Percentiles rank a stretch among this genome's conserved stretches.
phyloP scores from a whole-genome alignment of 2,888 invertebrate genomes.

The Lathronympha strigana region DNA sequence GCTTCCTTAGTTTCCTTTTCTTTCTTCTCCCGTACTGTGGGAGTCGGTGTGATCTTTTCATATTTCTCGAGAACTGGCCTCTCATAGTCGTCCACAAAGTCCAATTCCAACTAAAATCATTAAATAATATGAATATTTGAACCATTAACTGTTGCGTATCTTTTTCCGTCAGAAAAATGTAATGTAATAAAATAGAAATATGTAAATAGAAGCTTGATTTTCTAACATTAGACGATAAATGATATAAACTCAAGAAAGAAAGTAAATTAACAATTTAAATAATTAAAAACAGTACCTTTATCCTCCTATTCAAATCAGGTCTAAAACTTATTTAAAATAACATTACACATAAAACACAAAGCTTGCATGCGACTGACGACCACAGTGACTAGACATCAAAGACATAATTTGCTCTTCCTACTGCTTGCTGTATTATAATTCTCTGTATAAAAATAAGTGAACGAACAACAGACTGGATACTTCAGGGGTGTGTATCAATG shows the following conservation, averaged over 20 bases:
- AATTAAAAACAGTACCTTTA: neutral
- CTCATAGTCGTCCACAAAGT: constrained; percentile 88
- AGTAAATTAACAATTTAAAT: neutral
- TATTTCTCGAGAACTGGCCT: constrained; percentile 89
- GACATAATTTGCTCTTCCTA: neutral
- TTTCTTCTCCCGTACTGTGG: constrained; percentile 74
- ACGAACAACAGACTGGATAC: neutral
- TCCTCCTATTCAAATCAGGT: constrained; percentile 14
- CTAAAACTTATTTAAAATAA: constrained; percentile 42
- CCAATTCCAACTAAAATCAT: constrained; percentile 69
- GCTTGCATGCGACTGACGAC: constrained; percentile 70
- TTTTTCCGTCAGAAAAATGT: too few relatives aligned
- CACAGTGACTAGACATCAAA: constrained; percentile 39
- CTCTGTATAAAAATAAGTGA: neutral
- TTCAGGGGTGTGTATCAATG: constrained; percentile 27
- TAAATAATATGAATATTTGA: constrained; percentile 16
- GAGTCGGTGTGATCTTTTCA: constrained; percentile 83
- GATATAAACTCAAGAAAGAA: too few relatives aligned
- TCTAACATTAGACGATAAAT: neutral
- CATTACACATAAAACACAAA: constrained; percentile 55
- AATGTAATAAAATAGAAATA: too few relatives aligned
- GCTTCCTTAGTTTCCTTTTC: constrained; percentile 71
- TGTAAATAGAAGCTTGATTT: neutral
- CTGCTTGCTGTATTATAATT: neutral
- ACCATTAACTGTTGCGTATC: neutral